phyloP scores from a whole-genome alignment of 2,888 invertebrate genomes.

The Drosophila borborema region DNA sequence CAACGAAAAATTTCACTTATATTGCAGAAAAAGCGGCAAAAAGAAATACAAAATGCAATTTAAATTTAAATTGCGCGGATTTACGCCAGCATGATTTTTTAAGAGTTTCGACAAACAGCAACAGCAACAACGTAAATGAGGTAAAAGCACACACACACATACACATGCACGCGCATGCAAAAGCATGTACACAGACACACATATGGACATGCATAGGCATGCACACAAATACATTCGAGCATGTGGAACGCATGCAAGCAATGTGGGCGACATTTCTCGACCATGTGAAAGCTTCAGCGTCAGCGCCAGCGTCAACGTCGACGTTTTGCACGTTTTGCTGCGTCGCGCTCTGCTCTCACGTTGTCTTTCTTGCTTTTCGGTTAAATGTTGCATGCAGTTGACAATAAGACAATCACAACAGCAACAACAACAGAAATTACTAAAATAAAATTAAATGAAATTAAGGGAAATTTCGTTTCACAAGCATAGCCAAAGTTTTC shows the following conservation, averaged over 20 bases:
- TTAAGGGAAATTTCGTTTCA: slow-evolving; percentile 51
- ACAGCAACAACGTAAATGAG: slow-evolving; percentile 54
- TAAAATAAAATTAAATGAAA: slow-evolving; percentile 30
- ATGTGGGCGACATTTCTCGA: slow-evolving; percentile 64
- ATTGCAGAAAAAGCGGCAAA: slow-evolving; percentile 20
- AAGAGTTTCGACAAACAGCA: slow-evolving; percentile 60
- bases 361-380: slow-evolving; percentile 34
- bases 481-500: slow-evolving; percentile 42
- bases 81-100: slow-evolving; percentile 81
- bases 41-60: slow-evolving; percentile 65
- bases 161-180: not conserved
- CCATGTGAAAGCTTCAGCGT: slow-evolving; percentile 25
- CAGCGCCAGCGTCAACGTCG: slow-evolving; percentile 13
- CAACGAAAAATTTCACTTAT: slow-evolving; percentile 58
- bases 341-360: slow-evolving; percentile 6
- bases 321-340: slow-evolving; percentile 10
- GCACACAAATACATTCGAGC: slow-evolving; percentile 24
- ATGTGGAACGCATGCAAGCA: slow-evolving; percentile 61
- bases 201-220: slow-evolving; percentile 3
- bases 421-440: slow-evolving; percentile 27
- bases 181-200: slow-evolving; percentile 22
- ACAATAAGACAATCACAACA: slow-evolving; percentile 53
- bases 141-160: slow-evolving; percentile 57
- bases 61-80: slow-evolving; percentile 81
- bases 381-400: slow-evolving; percentile 81